Evolutionary conservation across 2,113 vertebrate species (phyloP), one percentile per base, ranked within the genome.

Genomic region (Dicentrarchus labrax): DNA sequence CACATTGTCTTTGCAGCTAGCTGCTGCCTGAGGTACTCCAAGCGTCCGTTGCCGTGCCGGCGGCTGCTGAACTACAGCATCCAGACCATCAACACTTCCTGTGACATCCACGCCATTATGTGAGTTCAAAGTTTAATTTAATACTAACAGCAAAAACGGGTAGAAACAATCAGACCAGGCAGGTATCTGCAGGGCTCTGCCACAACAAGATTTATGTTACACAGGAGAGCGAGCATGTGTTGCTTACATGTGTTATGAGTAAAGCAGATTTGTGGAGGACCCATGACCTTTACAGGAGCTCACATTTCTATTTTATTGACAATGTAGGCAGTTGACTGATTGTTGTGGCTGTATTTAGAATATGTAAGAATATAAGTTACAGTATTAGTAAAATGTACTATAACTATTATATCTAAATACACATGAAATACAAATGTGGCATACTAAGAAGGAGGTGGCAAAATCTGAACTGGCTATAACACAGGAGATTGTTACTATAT

Each of bases 71-170:
- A 54, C 39, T 96, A 94, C 85, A 79, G 39, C 51, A 11, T 88
- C 36, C 95, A 95, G 84, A 80, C 5, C 74, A 92, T 91, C 17
- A 85, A 74, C 12, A 39, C 19, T 0, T 76, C 78, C 66, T 96
- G 95, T 36, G 94, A 96, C 87, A 88, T 96, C 69, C 38, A 24
- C 0, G 94, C 95, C 4, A 50, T 96, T 1, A 86, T 96, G 95
- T 96, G 81, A 95, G 95, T 93, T 17, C 30, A 68, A 0, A 0
- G 3, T 30, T 30, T 30, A 30, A 30, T 30, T 30, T 30, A 30
- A 30, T 30, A 30, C 30, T 30, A 30, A 30, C 30, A 30, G 30
- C 4, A 30, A 30, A 30, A 30, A 30, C 30, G 4, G 30, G 30
- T 30, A 30, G 1, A 30, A 30, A 30, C 30, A 30, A 30, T 30